Evolutionary conservation across 2,113 vertebrate species (phyloP).

Genomic region (Casuarius casuarius): DNA sequence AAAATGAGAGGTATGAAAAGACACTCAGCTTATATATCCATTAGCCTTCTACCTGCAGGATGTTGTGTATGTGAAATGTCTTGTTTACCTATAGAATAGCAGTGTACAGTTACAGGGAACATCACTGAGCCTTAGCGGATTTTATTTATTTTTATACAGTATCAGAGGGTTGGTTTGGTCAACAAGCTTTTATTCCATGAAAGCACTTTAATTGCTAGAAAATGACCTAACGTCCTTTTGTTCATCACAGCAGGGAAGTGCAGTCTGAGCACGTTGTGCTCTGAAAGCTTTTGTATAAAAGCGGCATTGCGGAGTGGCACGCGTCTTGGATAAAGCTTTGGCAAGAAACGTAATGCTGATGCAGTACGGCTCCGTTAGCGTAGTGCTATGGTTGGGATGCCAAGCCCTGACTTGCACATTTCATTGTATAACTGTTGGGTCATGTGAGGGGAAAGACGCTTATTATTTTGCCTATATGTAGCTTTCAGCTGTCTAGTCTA

Average conservation of each 20-base stretch:
- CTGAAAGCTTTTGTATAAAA: neutral
- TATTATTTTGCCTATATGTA: neutral
- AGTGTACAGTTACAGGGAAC: neutral
- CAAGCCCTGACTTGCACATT: neutral
- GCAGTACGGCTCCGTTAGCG: neutral
- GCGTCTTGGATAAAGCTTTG: neutral
- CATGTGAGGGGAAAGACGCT: neutral
- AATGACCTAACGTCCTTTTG: neutral
- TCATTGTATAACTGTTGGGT: neutral
- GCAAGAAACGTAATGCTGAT: neutral
- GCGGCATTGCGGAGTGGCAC: no score
- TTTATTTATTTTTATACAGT: neutral
- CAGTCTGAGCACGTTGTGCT: neutral
- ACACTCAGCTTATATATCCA: neutral
- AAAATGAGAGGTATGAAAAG: neutral
- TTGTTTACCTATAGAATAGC: neutral
- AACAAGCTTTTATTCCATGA: neutral
- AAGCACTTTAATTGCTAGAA: neutral
- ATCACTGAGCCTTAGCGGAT: neutral
- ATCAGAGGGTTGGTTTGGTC: neutral
- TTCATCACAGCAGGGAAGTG: neutral
- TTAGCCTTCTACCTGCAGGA: neutral
- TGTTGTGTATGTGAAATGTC: neutral
- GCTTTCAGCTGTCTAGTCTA: neutral
- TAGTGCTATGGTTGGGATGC: neutral